A percentile compares a stretch with the other conserved stretches of the same genome.
Evolutionary conservation across 1,140 invertebrate genomes (phyloP).

Genomic region (Trissolcus basalis): DNA sequence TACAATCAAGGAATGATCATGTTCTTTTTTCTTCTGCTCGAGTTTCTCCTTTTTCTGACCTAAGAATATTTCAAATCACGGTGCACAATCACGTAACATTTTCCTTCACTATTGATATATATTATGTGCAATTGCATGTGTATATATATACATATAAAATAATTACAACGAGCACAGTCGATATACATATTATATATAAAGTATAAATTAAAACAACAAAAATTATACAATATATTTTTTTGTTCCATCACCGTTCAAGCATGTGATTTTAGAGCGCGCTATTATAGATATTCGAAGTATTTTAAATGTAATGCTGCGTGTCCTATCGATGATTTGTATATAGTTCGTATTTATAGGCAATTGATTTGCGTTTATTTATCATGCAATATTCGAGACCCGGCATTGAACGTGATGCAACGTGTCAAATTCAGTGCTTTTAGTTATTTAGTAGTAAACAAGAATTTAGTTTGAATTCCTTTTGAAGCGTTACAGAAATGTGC

Average conservation of each 20-base stretch:
- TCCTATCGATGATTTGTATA: conserved; percentile 74
- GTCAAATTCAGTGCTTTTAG: conserved; percentile 7
- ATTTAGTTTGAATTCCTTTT: conserved; percentile 22
- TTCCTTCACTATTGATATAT: conserved; percentile 54
- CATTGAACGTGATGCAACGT: not conserved
- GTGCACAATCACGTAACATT: conserved; percentile 17
- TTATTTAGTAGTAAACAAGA: conserved; percentile 6
- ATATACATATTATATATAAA: conserved; percentile 41
- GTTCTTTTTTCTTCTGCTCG: too few relatives aligned
- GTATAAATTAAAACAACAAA: conserved; percentile 19
- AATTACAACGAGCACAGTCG: conserved; percentile 63
- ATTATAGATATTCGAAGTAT: conserved; percentile 65
- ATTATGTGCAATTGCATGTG: conserved; percentile 50
- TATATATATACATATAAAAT: conserved; percentile 58
- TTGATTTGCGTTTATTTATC: conserved; percentile 69
- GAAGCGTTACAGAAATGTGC: conserved; percentile 10
- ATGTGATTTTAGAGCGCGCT: conserved; percentile 67
- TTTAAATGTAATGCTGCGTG: conserved; percentile 66
- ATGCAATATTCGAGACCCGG: conserved; percentile 26
- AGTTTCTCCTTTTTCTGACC: too few relatives aligned
- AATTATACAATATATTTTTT: conserved; percentile 60
- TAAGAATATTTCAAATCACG: too few relatives aligned
- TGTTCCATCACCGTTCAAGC: conserved; percentile 63
- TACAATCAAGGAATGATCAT: too few relatives aligned
- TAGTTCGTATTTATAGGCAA: conserved; percentile 73